Evolutionary conservation across 2,888 invertebrate species (phyloP).

Genomic region (Hypercompe scribonia): DNA sequence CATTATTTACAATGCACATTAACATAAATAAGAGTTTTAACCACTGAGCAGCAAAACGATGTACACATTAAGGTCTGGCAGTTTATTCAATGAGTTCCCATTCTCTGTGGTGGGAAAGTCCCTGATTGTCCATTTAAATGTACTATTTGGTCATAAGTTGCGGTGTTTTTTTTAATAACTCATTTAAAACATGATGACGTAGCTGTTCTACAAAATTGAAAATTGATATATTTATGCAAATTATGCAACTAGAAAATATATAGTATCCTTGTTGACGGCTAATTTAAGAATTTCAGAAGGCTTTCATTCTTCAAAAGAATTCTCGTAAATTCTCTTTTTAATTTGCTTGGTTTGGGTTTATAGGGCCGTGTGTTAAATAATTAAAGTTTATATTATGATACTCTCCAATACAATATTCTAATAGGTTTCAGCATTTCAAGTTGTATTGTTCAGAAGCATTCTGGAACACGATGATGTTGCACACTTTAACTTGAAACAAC

Average conservation of each 20-base stretch:
- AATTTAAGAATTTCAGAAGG: too few relatives aligned
- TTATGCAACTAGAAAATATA: too few relatives aligned
- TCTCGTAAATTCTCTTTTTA: too few relatives aligned
- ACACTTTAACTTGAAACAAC: too few relatives aligned
- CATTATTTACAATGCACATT: constrained; percentile 54
- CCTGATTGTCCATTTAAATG: constrained; percentile 18
- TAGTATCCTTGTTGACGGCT: too few relatives aligned
- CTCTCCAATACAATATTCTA: too few relatives aligned
- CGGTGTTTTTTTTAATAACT: background rate
- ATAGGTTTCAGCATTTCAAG: background rate
- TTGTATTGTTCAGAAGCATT: background rate
- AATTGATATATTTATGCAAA: too few relatives aligned
- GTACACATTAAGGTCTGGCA: constrained; percentile 32
- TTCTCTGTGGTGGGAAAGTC: constrained; percentile 21
- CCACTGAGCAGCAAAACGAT: constrained; percentile 42
- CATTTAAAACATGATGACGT: background rate
- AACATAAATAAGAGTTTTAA: constrained; percentile 62
- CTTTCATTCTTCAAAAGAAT: too few relatives aligned
- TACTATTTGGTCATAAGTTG: constrained; percentile 10
- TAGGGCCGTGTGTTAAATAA: too few relatives aligned
- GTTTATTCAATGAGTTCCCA: constrained; percentile 36
- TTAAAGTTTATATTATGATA: too few relatives aligned
- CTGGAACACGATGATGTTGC: background rate
- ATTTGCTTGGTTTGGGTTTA: too few relatives aligned
- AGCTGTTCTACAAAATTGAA: background rate